phyloP scores from a whole-genome alignment of 2,113 vertebrate genomes.

The Burhinus bistriatus region DNA sequence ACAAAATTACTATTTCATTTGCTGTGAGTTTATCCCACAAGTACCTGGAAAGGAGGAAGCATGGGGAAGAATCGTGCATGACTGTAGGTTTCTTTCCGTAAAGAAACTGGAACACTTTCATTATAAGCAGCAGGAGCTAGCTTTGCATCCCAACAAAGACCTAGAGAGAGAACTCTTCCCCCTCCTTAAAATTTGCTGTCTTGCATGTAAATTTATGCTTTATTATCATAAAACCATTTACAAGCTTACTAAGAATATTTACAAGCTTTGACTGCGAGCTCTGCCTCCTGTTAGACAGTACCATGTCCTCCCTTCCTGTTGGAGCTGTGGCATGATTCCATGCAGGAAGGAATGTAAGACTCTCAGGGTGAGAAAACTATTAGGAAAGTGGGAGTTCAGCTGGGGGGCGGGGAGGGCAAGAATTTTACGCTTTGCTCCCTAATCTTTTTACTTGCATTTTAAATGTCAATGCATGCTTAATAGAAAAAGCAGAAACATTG shows the following conservation, averaged over 20 bases:
- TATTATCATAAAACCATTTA: constrained; percentile 6
- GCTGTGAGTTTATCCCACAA: not conserved
- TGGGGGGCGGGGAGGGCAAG: not conserved
- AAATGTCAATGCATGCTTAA: not conserved
- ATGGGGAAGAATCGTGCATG: not conserved
- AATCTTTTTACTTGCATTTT: not conserved
- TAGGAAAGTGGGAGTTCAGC: not conserved
- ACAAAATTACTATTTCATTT: not conserved
- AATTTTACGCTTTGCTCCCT: not conserved
- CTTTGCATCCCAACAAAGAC: not conserved
- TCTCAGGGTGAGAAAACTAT: not conserved
- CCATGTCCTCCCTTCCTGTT: not conserved
- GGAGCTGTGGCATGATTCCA: not conserved
- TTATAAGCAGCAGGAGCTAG: not conserved
- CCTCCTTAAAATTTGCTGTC: not conserved
- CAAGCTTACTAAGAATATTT: not conserved
- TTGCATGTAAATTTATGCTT: not conserved
- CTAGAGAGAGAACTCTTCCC: not conserved
- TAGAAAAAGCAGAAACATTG: not conserved
- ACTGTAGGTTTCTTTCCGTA: not conserved
- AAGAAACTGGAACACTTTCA: not conserved
- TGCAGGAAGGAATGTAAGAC: not conserved
- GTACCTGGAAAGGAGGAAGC: not conserved
- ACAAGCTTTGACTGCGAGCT: not conserved
- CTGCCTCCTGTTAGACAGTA: not conserved